Evolutionary conservation across 1,140 invertebrate species (phyloP), one percentile per base, ranked within the genome.

Genomic region (Heliothis subflexa): DNA sequence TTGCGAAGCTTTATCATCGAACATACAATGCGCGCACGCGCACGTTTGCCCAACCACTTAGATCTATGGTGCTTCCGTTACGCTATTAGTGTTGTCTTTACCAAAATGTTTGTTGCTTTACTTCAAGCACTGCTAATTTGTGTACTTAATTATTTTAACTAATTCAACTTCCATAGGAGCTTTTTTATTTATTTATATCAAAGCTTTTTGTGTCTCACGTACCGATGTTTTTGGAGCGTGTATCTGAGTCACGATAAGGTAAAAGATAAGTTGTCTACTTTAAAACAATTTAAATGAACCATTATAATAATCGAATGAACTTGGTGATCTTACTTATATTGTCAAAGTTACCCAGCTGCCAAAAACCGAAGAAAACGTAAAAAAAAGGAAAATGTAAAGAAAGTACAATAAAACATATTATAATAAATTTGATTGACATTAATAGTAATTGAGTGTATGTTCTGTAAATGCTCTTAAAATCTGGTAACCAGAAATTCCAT

Each of bases 1-100:
- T 91, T 85, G 91, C 90, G 90, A 40, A 93, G 91, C 90, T 91
- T 93, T 91, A 93, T 91, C 90, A 91, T 87, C 89, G 86, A 80
- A 78, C 79, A 83, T 82, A 83, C 83, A 61, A 66, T 71, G 75
- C 77, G 83, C 89, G 90, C 90, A 82, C 89, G 89, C 89, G 89
- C 74, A 87, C 84, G 83, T 88, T 86, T 86, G 79, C 85, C 77
- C 81, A 82, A 83, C 85, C 81, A 89, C 88, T 89, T 89, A 88
- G 89, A 90, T 88, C 85, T 86, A 80, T 80, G 82, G 80, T 87
- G 89, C 91, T 93, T 93, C 91, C 91, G 91, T 89, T 91, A 89
- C 88, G 83, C 80, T 89, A 86, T 88, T 87, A 90, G 85, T 87
- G 80, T 79, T 82, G 85, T 87, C 88, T 86, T 89, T 85, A 86